Conservation (phyloP, 1,140 invertebrate species). For the Bombus pyrosoma region DNA sequence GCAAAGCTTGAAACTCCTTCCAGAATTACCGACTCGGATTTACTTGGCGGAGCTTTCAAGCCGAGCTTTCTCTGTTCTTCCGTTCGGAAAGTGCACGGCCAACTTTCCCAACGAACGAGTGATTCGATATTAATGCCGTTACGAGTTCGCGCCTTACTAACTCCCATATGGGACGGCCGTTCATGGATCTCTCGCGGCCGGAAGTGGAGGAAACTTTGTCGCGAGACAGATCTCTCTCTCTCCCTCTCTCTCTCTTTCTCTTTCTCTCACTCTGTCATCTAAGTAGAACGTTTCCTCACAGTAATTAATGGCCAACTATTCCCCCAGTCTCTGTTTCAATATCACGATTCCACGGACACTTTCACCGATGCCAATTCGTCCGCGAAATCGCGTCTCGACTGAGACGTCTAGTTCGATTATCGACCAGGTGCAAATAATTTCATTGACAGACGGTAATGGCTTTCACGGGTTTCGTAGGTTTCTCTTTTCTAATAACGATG, state of each 20-base stretch:
- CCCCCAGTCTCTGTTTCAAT: neutral
- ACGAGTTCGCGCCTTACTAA: conserved; percentile 63
- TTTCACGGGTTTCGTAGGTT: too few species aligned
- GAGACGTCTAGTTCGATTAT: too few species aligned
- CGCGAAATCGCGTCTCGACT: neutral
- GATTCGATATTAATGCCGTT: conserved; percentile 70
- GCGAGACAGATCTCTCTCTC: neutral
- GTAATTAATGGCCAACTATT: conserved; percentile 62
- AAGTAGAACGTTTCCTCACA: too few species aligned
- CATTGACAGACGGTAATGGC: too few species aligned
- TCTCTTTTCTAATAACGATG: too few species aligned
- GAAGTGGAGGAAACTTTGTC: neutral
- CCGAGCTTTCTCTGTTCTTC: conserved; percentile 52
- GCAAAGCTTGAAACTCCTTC: conserved; percentile 59
- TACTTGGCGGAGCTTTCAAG: conserved; percentile 53
- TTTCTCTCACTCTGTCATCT: neutral
- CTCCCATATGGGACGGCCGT: conserved; percentile 20
- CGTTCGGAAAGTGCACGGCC: conserved; percentile 47
- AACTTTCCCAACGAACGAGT: conserved; percentile 59
- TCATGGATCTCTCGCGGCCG: neutral
- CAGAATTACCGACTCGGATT: conserved; percentile 62
- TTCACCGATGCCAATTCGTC: neutral
- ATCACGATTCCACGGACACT: conserved; percentile 1
- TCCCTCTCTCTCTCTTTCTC: neutral
- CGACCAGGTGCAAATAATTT: too few species aligned